phyloP scores from a whole-genome alignment of 2,113 vertebrate genomes.

The Oenanthe melanoleuca region DNA sequence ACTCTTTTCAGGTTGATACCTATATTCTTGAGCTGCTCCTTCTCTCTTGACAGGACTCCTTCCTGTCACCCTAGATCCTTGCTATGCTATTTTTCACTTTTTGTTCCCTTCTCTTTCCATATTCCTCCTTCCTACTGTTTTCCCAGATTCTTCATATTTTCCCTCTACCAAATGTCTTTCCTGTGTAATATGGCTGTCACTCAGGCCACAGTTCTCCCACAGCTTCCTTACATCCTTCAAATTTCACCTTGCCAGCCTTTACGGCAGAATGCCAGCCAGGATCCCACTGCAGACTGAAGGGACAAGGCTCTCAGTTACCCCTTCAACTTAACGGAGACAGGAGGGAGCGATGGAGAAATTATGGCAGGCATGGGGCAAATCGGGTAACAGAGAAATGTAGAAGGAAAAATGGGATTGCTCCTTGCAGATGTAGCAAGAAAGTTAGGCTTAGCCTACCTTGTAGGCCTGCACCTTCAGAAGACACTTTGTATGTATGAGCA shows the following conservation, averaged over 20 bases:
- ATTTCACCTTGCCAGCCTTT: background rate
- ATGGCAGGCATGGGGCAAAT: background rate
- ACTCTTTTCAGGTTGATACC: background rate
- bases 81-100: background rate
- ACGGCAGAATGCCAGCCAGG: background rate
- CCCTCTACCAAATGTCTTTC: background rate
- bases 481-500: accelerated
- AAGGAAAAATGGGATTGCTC: background rate
- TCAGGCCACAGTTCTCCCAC: background rate
- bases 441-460: background rate
- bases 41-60: background rate
- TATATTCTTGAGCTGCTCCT: background rate
- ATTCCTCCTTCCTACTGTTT: background rate
- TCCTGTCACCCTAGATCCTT: background rate
- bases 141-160: background rate
- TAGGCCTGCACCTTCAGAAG: background rate
- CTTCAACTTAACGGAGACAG: background rate
- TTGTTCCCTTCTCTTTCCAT: background rate
- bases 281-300: background rate
- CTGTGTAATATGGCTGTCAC: background rate
- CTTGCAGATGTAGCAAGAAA: background rate
- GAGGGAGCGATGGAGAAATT: accelerated
- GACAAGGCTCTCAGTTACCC: background rate
- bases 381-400: accelerated
- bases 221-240: background rate